A percentile compares a stretch with the other conserved stretches of the same genome.
Conservation (phyloP, 2,113 vertebrate genomes). For the Megaceryle torquata region DNA sequence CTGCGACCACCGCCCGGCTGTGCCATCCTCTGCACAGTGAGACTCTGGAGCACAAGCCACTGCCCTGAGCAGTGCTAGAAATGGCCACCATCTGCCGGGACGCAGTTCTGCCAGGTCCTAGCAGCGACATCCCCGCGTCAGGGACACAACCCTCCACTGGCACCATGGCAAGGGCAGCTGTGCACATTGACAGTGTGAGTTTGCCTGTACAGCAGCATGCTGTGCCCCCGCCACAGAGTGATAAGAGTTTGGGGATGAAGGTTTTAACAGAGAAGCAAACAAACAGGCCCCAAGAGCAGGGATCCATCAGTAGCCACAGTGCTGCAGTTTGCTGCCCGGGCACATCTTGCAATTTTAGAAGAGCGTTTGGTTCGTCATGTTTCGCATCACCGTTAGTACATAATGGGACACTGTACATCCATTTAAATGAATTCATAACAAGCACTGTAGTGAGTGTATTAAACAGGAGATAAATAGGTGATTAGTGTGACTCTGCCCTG, state of each 20-base stretch:
- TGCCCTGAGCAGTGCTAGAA: background rate
- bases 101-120: background rate
- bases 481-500: background rate
- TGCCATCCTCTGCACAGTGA: background rate
- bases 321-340: background rate
- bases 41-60: background rate
- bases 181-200: rapidly evolving
- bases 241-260: background rate
- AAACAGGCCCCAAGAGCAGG: background rate
- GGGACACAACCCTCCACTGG: background rate
- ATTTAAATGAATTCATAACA: background rate
- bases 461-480: background rate
- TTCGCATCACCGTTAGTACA: background rate
- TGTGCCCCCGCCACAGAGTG: rapidly evolving
- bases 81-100: background rate
- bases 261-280: background rate
- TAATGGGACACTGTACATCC: background rate
- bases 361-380: background rate
- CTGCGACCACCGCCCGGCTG: rapidly evolving
- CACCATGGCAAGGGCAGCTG: rapidly evolving
- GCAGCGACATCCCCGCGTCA: rapidly evolving
- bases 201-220: background rate
- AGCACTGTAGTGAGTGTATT: background rate
- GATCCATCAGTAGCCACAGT: background rate
- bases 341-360: background rate